These are phyloP conservation scores for Syngnathus floridae DNA, from an alignment of 2,113 vertebrate genomes.

Conservation along the genomic window DNA sequence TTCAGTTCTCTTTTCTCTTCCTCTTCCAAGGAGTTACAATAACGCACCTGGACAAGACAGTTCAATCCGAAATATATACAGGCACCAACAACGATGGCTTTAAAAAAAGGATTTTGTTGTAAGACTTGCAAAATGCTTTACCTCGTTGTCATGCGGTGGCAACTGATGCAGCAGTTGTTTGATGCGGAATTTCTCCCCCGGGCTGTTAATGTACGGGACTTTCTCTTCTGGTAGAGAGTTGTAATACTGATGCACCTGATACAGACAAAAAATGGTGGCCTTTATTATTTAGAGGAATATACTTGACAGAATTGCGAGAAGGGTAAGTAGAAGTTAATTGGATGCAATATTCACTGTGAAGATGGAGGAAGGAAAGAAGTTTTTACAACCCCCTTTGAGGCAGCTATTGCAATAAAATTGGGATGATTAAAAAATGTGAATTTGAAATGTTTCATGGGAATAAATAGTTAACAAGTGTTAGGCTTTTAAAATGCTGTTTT, in stretches of 20 bases:
- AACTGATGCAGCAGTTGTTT: conserved; percentile 95
- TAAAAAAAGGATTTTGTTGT: neutral
- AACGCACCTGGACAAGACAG: conserved; percentile 76
- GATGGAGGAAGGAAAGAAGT: too few species aligned
- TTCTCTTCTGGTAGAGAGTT: conserved; percentile 95
- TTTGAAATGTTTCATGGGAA: too few species aligned
- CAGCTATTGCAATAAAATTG: too few species aligned
- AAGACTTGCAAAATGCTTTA: conserved; percentile 34
- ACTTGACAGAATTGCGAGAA: too few species aligned
- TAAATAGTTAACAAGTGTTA: too few species aligned
- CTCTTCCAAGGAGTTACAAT: conserved; percentile 90
- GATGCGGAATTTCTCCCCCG: conserved; percentile 90
- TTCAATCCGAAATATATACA: neutral
- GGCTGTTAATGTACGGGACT: conserved; percentile 95
- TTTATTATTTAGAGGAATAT: too few species aligned
- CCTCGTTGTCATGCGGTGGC: conserved; percentile 97
- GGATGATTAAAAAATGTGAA: too few species aligned
- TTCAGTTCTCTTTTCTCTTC: conserved; percentile 95
- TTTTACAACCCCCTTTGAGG: too few species aligned
- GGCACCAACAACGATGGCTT: too few species aligned
- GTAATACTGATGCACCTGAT: conserved; percentile 96
- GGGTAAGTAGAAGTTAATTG: too few species aligned
- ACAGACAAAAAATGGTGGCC: conserved; percentile 7
- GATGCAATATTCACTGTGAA: too few species aligned
- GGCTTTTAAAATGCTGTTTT: too few species aligned